Base-by-base conservation (phyloP, 2,113 vertebrate genomes). In the Xiphophorus hellerii region DNA sequence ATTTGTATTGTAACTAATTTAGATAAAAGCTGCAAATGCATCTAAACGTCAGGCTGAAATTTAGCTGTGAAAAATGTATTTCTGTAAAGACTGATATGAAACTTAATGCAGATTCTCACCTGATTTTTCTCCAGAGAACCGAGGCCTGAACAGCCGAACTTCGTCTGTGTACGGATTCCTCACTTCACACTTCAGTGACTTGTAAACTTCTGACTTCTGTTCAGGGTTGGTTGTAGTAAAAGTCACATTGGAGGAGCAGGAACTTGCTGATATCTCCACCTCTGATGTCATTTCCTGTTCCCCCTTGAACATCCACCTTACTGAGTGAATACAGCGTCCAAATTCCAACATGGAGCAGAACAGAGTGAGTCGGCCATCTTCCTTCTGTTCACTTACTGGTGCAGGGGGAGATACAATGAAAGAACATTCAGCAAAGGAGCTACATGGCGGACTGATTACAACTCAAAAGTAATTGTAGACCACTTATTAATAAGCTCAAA, bases 251-350 rank as follows among this genome's bases (percentile, higher is more conserved):
- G 39, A 42, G 28, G 66, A 48, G 39, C 66, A 68, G 51, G 22
- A 58, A 3, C 17, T n/a, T 58, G 51, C 11, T 44, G 35, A 39
- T 25, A 28, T 67, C 12, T 42, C 7, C 5, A 28, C 8, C 5
- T 68, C 1, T 48, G 66, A 35, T 3, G 65, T 30, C 29, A 17
- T 29, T 29, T 68, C 4, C 39, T 48, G 7, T 51, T 37, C 20
- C 1, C 20, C 22, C 20, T 65, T 33, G 37, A 37, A n/a, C 33
- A 13, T 8, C 63, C 63, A 79, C 68, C 29, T 11, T 39, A 69
- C 44, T 27, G 2, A 25, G 58, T 58, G 13, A 27, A 0, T 0
- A 22, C 69, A 76, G 0, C 0, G 0, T 14, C 0, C 0, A 11
- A 2, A 0, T 17, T 1, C 25, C 12, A 14, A 42, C 63, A 81